A percentile compares a stretch with the other conserved stretches of the same genome.
Conservation (phyloP, 2,113 vertebrate genomes). For the Motacilla tschutschensis region DNA sequence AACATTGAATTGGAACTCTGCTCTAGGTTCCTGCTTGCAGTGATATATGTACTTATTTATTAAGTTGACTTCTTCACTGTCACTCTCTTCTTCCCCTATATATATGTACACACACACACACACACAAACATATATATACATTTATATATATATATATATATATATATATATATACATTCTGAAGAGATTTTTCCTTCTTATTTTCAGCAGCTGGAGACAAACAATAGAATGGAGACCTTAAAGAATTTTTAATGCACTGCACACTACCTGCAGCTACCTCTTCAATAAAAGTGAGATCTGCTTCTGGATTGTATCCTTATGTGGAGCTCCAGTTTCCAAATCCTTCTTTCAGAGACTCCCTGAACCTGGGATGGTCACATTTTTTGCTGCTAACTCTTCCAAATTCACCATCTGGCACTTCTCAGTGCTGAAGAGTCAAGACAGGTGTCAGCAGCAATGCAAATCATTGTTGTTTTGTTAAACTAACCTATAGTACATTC, state of each 20-base stretch:
- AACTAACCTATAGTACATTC: slow-evolving; percentile 33
- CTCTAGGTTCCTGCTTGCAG: neutral
- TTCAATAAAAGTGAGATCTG: slow-evolving; percentile 13
- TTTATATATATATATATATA: neutral
- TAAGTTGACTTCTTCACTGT: neutral
- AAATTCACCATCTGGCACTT: slow-evolving; percentile 76
- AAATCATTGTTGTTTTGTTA: slow-evolving; percentile 65
- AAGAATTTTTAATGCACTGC: neutral
- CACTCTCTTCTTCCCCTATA: neutral
- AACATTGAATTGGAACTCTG: neutral
- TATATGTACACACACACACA: neutral
- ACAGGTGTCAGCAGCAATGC: slow-evolving; percentile 74
- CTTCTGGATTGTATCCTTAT: slow-evolving; percentile 55
- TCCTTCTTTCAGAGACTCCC: slow-evolving; percentile 63
- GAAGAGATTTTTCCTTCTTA: neutral
- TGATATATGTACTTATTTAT: neutral
- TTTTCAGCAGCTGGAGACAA: slow-evolving; percentile 14
- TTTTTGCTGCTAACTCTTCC: slow-evolving; percentile 70
- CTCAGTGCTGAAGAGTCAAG: slow-evolving; percentile 67
- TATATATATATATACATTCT: neutral
- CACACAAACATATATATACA: too few species aligned
- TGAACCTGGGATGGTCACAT: slow-evolving; percentile 59
- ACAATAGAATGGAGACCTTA: neutral
- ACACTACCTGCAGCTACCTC: neutral
- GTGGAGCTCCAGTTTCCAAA: slow-evolving; percentile 67